phyloP scores from a whole-genome alignment of 2,797 vertebrate genomes.

The Sparus aurata region DNA sequence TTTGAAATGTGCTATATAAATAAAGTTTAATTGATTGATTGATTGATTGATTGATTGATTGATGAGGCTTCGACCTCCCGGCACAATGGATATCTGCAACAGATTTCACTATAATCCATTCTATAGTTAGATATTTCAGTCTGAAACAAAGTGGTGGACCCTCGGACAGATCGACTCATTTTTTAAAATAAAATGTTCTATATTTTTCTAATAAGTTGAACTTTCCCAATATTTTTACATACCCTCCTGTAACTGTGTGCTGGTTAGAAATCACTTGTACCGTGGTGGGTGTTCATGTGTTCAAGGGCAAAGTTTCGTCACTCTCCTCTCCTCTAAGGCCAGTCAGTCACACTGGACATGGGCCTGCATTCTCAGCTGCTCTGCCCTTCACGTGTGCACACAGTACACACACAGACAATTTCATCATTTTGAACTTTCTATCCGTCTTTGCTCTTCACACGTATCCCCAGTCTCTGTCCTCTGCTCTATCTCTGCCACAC shows the following conservation, averaged over 20 bases:
- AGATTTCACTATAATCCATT: background rate
- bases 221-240: background rate
- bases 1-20: too few relatives aligned
- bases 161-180: background rate
- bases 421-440: constrained; percentile 22
- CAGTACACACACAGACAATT: constrained; percentile 23
- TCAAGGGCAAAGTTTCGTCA: constrained; percentile 54
- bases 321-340: constrained; percentile 44
- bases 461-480: constrained; percentile 16
- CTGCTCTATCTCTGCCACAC: constrained; percentile 45
- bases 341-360: constrained; percentile 58
- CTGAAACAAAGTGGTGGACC: background rate
- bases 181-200: background rate
- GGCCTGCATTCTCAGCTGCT: constrained; percentile 79
- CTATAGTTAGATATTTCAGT: background rate
- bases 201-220: background rate
- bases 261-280: background rate
- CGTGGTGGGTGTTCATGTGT: constrained; percentile 20
- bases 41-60: too few relatives aligned
- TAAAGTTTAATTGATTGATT: too few relatives aligned
- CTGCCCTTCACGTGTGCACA: constrained; percentile 35
- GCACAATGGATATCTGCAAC: background rate
- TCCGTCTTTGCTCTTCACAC: constrained; percentile 29
- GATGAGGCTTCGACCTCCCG: background rate
- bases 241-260: background rate